phyloP scores from a whole-genome alignment of 2,888 invertebrate species.

The Malthinus flaveolus region DNA sequence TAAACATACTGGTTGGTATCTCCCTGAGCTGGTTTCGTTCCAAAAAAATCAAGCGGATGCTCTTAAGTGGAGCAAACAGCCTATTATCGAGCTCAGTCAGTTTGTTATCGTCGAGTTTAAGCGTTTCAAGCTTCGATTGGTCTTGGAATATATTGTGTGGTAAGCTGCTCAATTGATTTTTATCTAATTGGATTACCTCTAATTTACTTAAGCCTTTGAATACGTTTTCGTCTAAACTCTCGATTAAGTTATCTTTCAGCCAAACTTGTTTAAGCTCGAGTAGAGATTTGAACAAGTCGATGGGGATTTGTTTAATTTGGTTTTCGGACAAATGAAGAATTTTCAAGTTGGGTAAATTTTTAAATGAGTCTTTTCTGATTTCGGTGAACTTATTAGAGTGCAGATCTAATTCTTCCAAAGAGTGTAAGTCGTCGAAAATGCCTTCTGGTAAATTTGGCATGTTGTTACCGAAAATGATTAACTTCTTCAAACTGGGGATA shows the following conservation, averaged over 20 bases:
- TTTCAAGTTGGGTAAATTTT: neutral
- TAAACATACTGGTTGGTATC: neutral
- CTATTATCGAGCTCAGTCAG: neutral
- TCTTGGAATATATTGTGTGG: neutral
- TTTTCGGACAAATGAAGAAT: neutral
- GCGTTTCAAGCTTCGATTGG: neutral
- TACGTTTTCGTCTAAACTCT: neutral
- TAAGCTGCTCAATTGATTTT: neutral
- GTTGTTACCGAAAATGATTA: neutral
- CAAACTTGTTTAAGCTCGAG: neutral
- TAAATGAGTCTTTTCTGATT: neutral
- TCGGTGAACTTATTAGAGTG: neutral
- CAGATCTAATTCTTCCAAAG: neutral
- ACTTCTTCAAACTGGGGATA: neutral
- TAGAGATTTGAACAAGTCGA: neutral
- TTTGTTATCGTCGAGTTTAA: neutral
- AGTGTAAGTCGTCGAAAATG: neutral
- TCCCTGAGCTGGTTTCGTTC: neutral
- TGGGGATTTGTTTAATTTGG: neutral
- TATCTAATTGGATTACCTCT: neutral
- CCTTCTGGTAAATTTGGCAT: neutral
- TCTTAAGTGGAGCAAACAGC: neutral
- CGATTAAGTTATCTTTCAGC: neutral
- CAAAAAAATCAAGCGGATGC: neutral
- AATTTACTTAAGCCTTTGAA: constrained; percentile 6